Conservation (phyloP, 2,888 invertebrate species). For the Holacanthella duospinosa region DNA sequence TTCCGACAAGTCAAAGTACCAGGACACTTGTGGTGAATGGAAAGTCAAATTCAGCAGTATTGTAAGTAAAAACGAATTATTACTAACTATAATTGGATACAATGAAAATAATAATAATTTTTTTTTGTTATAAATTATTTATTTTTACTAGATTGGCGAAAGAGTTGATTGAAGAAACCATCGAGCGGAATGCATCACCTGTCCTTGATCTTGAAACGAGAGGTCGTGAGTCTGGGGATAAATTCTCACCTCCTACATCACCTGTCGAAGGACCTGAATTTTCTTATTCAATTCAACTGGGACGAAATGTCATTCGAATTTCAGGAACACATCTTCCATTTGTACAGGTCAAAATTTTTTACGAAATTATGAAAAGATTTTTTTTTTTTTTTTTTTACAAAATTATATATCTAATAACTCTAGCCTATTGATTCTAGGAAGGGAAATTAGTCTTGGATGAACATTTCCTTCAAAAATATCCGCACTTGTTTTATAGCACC, state of each 20-base stretch:
- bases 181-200: constrained; percentile 86
- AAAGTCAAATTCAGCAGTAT: no score
- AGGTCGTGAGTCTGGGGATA: neutral
- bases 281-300: constrained; percentile 76
- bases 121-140: no score
- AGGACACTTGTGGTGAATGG: no score
- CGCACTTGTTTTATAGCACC: constrained; percentile 20
- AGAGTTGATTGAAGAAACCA: constrained; percentile 87
- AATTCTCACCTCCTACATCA: neutral
- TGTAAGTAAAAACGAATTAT: no score
- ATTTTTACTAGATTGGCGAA: constrained; percentile 72
- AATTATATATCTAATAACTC: no score
- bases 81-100: no score
- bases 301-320: constrained; percentile 71
- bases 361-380: no score
- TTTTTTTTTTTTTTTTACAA: no score
- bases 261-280: constrained; percentile 42
- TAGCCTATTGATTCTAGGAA: constrained; percentile 48
- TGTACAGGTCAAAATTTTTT: constrained; percentile 64
- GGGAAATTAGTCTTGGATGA: constrained; percentile 80
- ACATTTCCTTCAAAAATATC: constrained; percentile 50
- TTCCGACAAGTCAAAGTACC: no score
- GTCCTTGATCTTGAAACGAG: constrained; percentile 43
- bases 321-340: constrained; percentile 74
- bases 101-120: no score